A percentile compares a stretch with the other conserved stretches of the same genome.
These are phyloP conservation scores for Oreohelix idahoensis DNA, from an alignment of 1,140 invertebrate species.

Conservation along the genomic window DNA sequence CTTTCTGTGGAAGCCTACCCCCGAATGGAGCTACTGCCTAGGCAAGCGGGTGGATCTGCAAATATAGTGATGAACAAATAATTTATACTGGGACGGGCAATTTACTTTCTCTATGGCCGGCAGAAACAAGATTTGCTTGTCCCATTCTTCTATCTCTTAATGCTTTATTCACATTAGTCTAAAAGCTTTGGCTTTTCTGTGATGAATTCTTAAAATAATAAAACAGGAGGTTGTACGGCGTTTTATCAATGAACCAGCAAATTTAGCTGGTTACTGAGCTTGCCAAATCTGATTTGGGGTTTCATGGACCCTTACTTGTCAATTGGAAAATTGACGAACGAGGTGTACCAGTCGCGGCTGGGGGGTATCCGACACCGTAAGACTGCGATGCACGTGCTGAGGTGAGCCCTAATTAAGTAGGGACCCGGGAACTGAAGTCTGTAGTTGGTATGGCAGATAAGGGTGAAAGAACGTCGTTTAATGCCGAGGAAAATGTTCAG, in stretches of 20 bases:
- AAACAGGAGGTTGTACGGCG: neutral
- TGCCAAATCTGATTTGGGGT: neutral
- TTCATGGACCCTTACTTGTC: neutral
- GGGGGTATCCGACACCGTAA: neutral
- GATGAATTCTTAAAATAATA: too few species aligned
- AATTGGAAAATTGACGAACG: neutral
- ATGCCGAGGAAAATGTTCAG: neutral
- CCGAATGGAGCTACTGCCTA: too few species aligned
- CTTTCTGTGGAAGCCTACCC: too few species aligned
- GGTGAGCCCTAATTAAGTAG: neutral
- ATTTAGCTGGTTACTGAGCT: neutral
- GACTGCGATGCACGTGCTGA: neutral
- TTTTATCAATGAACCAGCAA: neutral
- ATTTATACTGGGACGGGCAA: too few species aligned
- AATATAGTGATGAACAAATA: too few species aligned
- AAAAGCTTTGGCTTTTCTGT: too few species aligned
- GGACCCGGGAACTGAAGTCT: neutral
- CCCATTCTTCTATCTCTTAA: too few species aligned
- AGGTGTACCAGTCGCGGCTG: neutral
- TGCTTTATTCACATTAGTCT: too few species aligned
- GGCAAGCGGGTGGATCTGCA: too few species aligned
- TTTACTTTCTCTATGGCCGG: too few species aligned
- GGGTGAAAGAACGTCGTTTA: neutral
- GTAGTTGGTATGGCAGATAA: neutral
- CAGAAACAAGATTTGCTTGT: too few species aligned